phyloP scores from a whole-genome alignment of 2,888 invertebrate genomes.

The Polydrusus tereticollis region DNA sequence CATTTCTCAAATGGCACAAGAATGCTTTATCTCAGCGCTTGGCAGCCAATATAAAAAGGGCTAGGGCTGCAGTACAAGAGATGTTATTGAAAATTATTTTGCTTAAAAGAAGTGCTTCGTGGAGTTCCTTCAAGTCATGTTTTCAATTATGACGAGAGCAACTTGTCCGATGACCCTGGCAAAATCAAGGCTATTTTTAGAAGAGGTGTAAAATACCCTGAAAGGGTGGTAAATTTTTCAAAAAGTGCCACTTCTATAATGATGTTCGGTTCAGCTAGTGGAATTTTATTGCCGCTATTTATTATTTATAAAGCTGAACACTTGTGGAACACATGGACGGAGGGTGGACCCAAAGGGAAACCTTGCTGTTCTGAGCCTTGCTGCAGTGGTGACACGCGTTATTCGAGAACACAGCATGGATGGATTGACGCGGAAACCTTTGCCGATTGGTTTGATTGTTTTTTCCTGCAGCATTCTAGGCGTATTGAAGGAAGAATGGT shows the following conservation, averaged over 20 bases:
- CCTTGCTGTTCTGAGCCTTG: neutral
- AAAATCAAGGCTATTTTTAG: neutral
- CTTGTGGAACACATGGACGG: neutral
- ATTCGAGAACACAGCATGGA: conserved; percentile 1
- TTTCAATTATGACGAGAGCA: neutral
- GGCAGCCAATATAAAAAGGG: neutral
- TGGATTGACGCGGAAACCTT: conserved; percentile 12
- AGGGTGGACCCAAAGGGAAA: neutral
- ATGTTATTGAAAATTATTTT: neutral
- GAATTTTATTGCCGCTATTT: neutral
- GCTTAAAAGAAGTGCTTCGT: neutral
- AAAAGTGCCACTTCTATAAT: too few species aligned
- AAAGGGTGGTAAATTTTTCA: neutral
- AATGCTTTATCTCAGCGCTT: neutral
- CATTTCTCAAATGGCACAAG: neutral
- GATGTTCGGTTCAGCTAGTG: too few species aligned
- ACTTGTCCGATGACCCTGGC: neutral
- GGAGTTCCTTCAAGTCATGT: neutral
- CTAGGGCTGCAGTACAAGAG: neutral
- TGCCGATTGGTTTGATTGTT: conserved; percentile 9
- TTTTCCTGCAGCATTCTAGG: conserved; percentile 1
- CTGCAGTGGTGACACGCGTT: neutral
- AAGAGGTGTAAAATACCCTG: neutral
- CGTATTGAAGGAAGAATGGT: neutral
- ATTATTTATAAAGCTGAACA: neutral